A percentile compares a stretch with the other conserved stretches of the same genome.
phyloP scores from a whole-genome alignment of 2,113 vertebrate species.

The Oophaga pumilio region DNA sequence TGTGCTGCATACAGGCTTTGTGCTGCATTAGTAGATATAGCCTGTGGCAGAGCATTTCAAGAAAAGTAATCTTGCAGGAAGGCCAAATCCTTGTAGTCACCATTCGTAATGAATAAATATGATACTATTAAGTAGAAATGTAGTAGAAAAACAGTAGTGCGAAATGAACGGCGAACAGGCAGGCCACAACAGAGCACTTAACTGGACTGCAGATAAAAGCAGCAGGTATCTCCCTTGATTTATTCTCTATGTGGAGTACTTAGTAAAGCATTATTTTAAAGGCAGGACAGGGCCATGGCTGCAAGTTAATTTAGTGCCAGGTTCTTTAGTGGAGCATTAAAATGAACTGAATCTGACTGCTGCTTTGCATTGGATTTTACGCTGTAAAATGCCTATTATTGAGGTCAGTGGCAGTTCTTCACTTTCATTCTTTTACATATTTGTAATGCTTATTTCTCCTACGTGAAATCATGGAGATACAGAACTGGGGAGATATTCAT shows the following conservation, averaged over 20 bases:
- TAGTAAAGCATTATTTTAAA: constrained; percentile 51
- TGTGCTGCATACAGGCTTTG: neutral
- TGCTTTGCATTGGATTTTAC: constrained; percentile 52
- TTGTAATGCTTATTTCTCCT: neutral
- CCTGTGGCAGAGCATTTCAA: neutral
- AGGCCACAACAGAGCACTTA: neutral
- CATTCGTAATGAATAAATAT: neutral
- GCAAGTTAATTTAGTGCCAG: constrained; percentile 41
- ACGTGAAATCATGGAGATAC: neutral
- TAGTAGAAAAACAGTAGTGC: neutral
- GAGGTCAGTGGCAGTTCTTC: constrained; percentile 46
- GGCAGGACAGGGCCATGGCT: neutral
- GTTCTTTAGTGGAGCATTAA: constrained; percentile 40
- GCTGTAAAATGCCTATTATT: constrained; percentile 18
- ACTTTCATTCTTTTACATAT: neutral
- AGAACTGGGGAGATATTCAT: neutral
- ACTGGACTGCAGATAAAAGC: neutral
- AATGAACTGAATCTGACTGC: constrained; percentile 22
- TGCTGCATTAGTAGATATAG: neutral
- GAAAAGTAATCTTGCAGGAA: neutral
- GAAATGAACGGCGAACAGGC: neutral
- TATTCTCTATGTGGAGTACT: constrained; percentile 19
- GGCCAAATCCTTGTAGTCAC: neutral
- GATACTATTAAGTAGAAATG: neutral
- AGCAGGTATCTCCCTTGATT: constrained; percentile 12